phyloP scores from a whole-genome alignment of 2,113 vertebrate species.

The Ahaetulla prasina region DNA sequence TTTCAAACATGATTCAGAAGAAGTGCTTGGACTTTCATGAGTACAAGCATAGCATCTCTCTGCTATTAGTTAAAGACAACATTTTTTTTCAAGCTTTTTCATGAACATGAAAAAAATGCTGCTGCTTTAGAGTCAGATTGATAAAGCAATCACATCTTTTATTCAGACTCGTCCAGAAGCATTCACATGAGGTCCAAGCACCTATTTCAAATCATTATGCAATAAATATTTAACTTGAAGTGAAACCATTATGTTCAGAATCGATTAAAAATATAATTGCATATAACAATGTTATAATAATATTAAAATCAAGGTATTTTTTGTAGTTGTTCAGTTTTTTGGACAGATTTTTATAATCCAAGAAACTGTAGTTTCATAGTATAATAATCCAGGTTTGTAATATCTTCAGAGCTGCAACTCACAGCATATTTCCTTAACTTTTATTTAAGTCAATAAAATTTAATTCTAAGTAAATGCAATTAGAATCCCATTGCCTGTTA shows the following conservation, averaged over 20 bases:
- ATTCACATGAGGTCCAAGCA: neutral
- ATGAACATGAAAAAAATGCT: neutral
- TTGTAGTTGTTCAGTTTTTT: neutral
- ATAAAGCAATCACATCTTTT: neutral
- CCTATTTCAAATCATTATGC: neutral
- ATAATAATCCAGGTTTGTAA: neutral
- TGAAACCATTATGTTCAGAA: neutral
- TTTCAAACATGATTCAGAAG: neutral
- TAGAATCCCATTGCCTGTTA: neutral
- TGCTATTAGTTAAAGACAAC: neutral
- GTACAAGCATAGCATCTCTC: neutral
- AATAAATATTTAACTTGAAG: neutral
- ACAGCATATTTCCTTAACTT: neutral
- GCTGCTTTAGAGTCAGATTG: neutral
- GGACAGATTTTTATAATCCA: neutral
- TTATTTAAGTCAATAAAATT: neutral
- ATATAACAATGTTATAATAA: neutral
- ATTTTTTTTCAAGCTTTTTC: neutral
- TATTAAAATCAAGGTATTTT: neutral
- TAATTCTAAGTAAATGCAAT: neutral
- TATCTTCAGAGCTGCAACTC: neutral
- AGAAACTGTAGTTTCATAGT: neutral
- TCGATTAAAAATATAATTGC: neutral
- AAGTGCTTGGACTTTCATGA: neutral
- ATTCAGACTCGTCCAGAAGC: neutral